Conservation (phyloP, 2,888 invertebrate species). For the Tachina grossa region DNA sequence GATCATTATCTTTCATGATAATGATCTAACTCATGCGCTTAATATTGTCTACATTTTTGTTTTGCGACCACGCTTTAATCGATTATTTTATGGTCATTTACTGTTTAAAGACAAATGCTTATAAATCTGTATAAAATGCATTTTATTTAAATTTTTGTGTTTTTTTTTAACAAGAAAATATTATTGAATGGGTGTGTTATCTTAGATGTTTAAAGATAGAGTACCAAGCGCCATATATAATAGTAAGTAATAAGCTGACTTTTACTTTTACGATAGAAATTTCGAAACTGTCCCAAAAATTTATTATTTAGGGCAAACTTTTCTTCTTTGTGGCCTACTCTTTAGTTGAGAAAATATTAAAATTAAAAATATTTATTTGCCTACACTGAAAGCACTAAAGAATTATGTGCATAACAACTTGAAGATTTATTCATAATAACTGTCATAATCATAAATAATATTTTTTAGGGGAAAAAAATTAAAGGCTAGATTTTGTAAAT, state of each 20-base stretch:
- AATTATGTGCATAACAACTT: too few species aligned
- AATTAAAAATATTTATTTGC: too few species aligned
- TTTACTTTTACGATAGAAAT: constrained; percentile 2
- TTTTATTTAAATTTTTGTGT: neutral
- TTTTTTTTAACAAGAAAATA: neutral
- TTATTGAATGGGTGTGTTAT: neutral
- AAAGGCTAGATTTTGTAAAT: too few species aligned
- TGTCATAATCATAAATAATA: too few species aligned
- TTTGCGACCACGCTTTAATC: neutral
- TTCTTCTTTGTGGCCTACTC: neutral
- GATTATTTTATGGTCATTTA: neutral
- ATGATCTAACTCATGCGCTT: neutral
- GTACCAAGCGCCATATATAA: neutral
- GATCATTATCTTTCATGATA: constrained; percentile 19
- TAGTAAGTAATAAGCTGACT: neutral
- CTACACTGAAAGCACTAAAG: neutral
- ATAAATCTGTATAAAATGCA: neutral
- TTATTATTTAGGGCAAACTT: neutral
- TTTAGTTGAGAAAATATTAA: neutral
- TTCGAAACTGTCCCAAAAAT: neutral
- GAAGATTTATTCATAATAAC: too few species aligned
- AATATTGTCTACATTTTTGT: neutral
- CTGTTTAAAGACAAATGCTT: constrained; percentile 3
- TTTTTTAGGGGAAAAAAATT: too few species aligned
- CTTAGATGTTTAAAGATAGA: neutral